Conservation (phyloP, 2,797 vertebrate species). For the Streptopelia turtur region DNA sequence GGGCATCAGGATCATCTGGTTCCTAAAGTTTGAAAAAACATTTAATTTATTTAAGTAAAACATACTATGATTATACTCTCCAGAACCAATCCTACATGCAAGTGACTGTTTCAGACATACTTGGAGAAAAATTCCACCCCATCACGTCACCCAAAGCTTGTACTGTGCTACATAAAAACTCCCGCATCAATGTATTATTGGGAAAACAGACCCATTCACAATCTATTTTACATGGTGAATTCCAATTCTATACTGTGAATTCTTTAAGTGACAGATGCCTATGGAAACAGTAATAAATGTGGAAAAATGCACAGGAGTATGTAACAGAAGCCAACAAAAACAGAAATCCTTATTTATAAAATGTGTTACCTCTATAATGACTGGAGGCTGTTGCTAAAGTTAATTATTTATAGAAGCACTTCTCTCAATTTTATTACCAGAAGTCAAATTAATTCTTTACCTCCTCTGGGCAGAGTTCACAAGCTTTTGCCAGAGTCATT, state of each 20-base stretch:
- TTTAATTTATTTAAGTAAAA: background rate
- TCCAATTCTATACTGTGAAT: background rate
- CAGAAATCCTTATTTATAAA: background rate
- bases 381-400: background rate
- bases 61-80: background rate
- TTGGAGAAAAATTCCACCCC: constrained; percentile 73
- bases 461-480: constrained; percentile 99
- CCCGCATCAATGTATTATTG: accelerated
- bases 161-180: background rate
- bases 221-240: background rate
- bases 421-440: background rate
- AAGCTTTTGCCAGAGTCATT: constrained; percentile 99
- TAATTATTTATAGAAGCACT: background rate
- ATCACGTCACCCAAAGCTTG: accelerated
- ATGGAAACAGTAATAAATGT: background rate
- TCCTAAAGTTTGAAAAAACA: constrained; percentile 82
- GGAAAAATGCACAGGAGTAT: background rate
- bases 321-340: background rate
- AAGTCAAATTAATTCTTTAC: constrained; percentile 78
- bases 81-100: background rate
- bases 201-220: background rate
- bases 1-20: constrained; percentile 97
- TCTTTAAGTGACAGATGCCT: background rate
- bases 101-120: background rate
- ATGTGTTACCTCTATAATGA: background rate